Percentiles rank a stretch among this genome's conserved stretches.
These are phyloP conservation scores for Cryptoprocta ferox DNA, from an alignment of 2,797 vertebrate genomes.

Conservation along the genomic window DNA sequence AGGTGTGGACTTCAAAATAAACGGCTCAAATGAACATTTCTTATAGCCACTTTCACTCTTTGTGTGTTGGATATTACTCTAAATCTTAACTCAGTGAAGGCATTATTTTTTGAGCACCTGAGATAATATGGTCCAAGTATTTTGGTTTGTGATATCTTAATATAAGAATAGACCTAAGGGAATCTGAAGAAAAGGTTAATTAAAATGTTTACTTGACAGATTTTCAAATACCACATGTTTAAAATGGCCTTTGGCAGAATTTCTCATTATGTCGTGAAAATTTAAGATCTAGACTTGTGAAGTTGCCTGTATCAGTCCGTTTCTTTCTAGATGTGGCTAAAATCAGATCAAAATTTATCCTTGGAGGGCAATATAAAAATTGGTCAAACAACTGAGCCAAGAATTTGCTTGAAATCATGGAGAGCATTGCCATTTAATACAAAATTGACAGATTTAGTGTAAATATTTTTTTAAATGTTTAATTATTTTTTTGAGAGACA, in stretches of 20 bases:
- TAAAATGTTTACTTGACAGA: constrained; percentile 62
- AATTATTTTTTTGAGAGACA: too few species aligned
- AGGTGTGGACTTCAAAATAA: not conserved
- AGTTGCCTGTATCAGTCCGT: not conserved
- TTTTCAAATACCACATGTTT: constrained; percentile 52
- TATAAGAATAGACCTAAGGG: not conserved
- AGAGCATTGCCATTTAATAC: not conserved
- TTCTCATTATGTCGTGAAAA: constrained; percentile 20
- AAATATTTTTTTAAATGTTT: not conserved
- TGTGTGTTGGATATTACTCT: not conserved
- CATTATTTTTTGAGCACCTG: not conserved
- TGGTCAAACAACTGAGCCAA: not conserved
- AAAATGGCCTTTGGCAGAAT: constrained; percentile 32
- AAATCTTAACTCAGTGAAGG: not conserved
- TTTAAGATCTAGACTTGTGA: not conserved
- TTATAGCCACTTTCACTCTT: not conserved
- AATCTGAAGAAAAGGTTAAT: constrained; percentile 60
- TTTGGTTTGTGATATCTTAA: constrained; percentile 41
- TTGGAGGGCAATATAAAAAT: not conserved
- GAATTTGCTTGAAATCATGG: not conserved
- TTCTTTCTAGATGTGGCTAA: not conserved
- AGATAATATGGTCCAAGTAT: not conserved
- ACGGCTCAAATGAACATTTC: not conserved
- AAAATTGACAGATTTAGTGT: not conserved
- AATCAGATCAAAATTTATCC: not conserved